Percentiles rank a stretch among this genome's conserved stretches.
Evolutionary conservation across 2,113 vertebrate species (phyloP).

Genomic region (Pomatorhinus ruficollis): DNA sequence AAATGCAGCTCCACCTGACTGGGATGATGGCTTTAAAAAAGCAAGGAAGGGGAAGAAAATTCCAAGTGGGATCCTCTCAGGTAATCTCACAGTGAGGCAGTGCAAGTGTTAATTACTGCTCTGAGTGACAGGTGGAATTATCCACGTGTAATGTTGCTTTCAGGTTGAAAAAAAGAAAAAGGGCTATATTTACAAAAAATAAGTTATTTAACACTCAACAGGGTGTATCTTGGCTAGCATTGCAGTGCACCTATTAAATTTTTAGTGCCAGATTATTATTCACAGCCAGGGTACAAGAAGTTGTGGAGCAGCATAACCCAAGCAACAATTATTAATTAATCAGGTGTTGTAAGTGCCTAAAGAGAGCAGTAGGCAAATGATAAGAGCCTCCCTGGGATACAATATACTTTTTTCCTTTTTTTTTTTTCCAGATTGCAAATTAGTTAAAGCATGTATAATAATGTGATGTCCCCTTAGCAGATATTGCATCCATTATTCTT

Average conservation of each 20-base stretch:
- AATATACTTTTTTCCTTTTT: neutral
- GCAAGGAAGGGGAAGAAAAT: neutral
- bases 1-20: conserved; percentile 22
- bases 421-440: neutral
- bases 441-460: neutral
- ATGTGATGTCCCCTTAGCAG: neutral
- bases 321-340: conserved; percentile 60
- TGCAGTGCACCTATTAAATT: conserved; percentile 32
- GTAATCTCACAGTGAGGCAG: conserved; percentile 49
- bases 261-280: conserved; percentile 60
- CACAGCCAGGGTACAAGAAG: conserved; percentile 21
- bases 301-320: conserved; percentile 25
- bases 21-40: neutral
- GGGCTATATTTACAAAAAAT: conserved; percentile 43
- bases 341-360: conserved; percentile 37
- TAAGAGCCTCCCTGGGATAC: conserved; percentile 19
- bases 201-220: conserved; percentile 66
- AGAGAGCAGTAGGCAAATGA: conserved; percentile 23
- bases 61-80: conserved; percentile 58
- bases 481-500: conserved; percentile 37
- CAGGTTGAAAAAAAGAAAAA: neutral
- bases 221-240: neutral
- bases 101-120: conserved; percentile 65
- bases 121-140: conserved; percentile 58
- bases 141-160: conserved; percentile 35